A percentile compares a stretch with the other conserved stretches of the same genome.
Conservation (phyloP, 2,113 vertebrate species). For the Prinia subflava region DNA sequence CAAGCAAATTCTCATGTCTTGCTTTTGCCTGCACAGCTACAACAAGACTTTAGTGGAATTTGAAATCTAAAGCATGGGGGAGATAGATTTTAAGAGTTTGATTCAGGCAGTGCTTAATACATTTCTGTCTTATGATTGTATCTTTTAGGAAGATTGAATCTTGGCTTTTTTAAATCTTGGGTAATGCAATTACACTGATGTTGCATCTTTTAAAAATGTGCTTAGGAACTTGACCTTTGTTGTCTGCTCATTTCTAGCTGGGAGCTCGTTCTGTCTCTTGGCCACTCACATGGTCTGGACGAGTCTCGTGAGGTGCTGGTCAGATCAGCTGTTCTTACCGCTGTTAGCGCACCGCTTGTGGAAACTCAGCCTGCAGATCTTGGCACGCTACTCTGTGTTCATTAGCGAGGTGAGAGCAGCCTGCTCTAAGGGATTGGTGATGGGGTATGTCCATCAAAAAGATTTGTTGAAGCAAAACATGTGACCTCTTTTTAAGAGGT, state of each 20-base stretch:
- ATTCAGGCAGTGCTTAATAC: not conserved
- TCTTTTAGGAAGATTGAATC: not conserved
- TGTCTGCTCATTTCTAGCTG: conserved; percentile 65
- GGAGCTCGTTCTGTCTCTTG: conserved; percentile 81
- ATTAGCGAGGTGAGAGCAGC: conserved; percentile 82
- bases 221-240: not conserved
- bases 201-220: not conserved
- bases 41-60: not conserved
- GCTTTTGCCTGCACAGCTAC: not conserved
- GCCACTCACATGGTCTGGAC: conserved; percentile 86
- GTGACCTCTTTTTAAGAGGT: not conserved
- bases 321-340: conserved; percentile 84
- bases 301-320: conserved; percentile 87
- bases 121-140: not conserved
- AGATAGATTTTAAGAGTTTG: not conserved
- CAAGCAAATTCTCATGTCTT: not conserved
- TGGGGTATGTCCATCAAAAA: not conserved
- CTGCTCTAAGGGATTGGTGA: not conserved
- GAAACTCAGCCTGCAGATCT: conserved; percentile 89
- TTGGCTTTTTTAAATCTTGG: not conserved
- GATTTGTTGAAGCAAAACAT: not conserved
- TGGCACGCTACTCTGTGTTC: conserved; percentile 88
- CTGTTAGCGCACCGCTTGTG: conserved; percentile 88
- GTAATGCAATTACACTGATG: not conserved
- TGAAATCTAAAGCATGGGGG: not conserved